A percentile compares a stretch with the other conserved stretches of the same genome.
Evolutionary conservation across 2,113 vertebrate genomes (phyloP).

Genomic region (Phaethon lepturus): DNA sequence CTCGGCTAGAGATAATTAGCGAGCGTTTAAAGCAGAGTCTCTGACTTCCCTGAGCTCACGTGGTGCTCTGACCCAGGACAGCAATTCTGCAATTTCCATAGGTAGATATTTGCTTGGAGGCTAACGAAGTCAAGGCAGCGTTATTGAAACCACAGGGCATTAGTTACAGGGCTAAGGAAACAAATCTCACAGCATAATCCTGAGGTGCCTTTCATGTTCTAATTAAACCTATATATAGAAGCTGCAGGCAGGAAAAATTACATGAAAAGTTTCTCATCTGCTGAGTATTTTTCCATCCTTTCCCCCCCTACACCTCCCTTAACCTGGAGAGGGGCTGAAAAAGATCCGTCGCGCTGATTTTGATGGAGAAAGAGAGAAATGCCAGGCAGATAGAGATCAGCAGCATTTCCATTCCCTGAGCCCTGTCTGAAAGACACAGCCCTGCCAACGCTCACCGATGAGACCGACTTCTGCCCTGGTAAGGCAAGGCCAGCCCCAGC

Average conservation of each 20-base stretch:
- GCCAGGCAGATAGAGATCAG: slow-evolving; percentile 4
- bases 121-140: not conserved
- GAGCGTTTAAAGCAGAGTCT: slow-evolving; percentile 4
- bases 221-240: slow-evolving; percentile 74
- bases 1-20: not conserved
- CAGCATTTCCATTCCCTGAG: not conserved
- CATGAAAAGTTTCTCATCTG: slow-evolving; percentile 30
- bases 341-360: not conserved
- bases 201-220: slow-evolving; percentile 52
- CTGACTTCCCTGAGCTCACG: not conserved
- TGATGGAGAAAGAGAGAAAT: not conserved
- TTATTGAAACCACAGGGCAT: slow-evolving; percentile 38
- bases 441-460: accelerated
- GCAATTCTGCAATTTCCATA: slow-evolving; percentile 7
- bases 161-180: slow-evolving; percentile 52
- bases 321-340: not conserved
- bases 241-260: slow-evolving; percentile 23
- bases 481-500: not conserved
- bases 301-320: not conserved
- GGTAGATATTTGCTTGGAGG: not conserved
- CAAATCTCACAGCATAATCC: slow-evolving; percentile 62
- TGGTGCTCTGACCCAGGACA: not conserved
- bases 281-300: slow-evolving; percentile 65
- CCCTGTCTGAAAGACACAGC: not conserved
- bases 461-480: not conserved